These are phyloP conservation scores for Ichneumoninae sp. DNA, from an alignment of 2,888 invertebrate species.

Conservation along the genomic window DNA sequence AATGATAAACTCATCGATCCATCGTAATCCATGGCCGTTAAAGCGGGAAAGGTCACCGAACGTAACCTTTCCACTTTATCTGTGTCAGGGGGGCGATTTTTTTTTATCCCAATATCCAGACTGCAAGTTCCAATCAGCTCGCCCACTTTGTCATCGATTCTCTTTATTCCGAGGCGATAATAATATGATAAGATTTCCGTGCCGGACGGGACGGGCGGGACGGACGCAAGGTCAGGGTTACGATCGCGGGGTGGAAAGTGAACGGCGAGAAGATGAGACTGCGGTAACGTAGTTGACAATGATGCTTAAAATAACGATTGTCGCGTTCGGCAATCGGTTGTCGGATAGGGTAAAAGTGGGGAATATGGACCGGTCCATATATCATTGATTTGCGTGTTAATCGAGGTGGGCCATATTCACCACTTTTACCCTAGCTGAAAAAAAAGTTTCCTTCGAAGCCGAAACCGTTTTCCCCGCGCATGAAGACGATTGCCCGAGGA, in stretches of 20 bases:
- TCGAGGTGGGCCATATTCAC: too few species aligned
- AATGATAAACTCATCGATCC: neutral
- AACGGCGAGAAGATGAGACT: neutral
- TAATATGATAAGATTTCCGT: constrained; percentile 41
- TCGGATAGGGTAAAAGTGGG: too few species aligned
- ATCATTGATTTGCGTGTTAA: too few species aligned
- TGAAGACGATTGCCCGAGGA: too few species aligned
- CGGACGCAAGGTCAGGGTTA: constrained; percentile 29
- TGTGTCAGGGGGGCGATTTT: neutral
- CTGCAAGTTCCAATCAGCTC: constrained; percentile 46
- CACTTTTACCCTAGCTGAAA: too few species aligned
- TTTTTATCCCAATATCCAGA: neutral
- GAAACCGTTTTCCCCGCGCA: too few species aligned
- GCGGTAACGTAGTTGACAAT: neutral
- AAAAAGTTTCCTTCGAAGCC: too few species aligned
- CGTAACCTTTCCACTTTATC: neutral
- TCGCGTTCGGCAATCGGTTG: too few species aligned
- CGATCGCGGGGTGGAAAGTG: constrained; percentile 1
- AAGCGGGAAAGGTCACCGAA: neutral
- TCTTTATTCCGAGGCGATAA: constrained; percentile 46
- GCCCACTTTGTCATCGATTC: constrained; percentile 57
- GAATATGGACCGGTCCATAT: too few species aligned
- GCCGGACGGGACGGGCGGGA: constrained; percentile 10
- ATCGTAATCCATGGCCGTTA: neutral
- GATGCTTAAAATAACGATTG: neutral